Evolutionary conservation across 2,888 invertebrate genomes (phyloP), one percentile per base, ranked within the genome.

Genomic region (Gastrophysa polygoni): DNA sequence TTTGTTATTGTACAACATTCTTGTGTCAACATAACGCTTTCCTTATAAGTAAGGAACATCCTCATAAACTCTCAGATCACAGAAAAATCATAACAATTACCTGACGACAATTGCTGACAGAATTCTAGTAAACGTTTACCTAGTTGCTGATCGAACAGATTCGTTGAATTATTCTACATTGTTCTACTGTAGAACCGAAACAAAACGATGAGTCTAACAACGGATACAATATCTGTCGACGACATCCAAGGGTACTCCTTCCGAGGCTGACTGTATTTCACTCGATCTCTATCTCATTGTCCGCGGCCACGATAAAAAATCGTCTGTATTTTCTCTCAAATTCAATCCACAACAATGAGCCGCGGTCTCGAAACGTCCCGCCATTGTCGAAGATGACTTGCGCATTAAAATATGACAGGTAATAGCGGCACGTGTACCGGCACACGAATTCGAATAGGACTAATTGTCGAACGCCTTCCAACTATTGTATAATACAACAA

Each of bases 391-490:
- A 58, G 60, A 68, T 69, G 69, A 69, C 68, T 63, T 38, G 44
- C 57, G 68, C 69, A 59, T 56, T 28, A 61, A 65, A 68, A 69
- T 63, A 65, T 63, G 67, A 69, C 75, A 74, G 73, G 75, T 75
- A 75, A 74, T 69, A 70, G 68, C 68, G 77, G 76, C 77, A 73
- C 77, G 77, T 76, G 77, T 65, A 66, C 61, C 64, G 68, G 71
- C 67, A 71, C 65, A 67, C 67, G 66, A 67, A 71, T 63, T 64
- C 67, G 65, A 67, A 68, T 73, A 70, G 68, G 70, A 71, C 75
- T 74, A 73, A 73, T 74, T 75, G 74, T 73, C 68, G 68, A 69
- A 75, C 77, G 76, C 75, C 77, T 73, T 70, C 75, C 67, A 69
- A 70, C 75, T 71, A 78, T 78, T 77, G 77, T 78, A 68, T 75